A percentile compares a stretch with the other conserved stretches of the same genome.
phyloP scores from a whole-genome alignment of 2,888 invertebrate species.

The Melitaea athalia region DNA sequence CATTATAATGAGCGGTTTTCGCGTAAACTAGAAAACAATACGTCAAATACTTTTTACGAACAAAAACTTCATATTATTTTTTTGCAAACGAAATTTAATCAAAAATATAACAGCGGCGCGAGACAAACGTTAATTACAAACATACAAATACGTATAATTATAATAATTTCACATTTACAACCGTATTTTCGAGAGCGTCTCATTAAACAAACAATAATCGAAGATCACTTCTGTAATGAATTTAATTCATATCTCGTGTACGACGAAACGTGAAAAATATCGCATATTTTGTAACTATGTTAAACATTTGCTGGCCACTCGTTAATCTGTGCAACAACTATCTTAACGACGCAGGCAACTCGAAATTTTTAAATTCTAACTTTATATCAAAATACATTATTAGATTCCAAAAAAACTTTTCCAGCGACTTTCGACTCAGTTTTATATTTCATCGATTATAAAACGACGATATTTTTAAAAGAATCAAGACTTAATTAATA shows the following conservation, averaged over 20 bases:
- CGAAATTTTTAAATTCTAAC: background rate
- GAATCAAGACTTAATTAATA: conserved; percentile 4
- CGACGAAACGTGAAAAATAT: background rate
- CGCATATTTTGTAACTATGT: conserved; percentile 5
- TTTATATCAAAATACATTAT: conserved; percentile 10
- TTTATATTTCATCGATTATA: background rate
- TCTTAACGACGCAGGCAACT: conserved; percentile 13
- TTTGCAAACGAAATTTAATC: conserved; percentile 3
- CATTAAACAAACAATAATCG: background rate
- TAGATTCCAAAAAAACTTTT: background rate
- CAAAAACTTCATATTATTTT: conserved; percentile 1
- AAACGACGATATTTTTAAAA: background rate
- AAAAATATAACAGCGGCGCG: background rate
- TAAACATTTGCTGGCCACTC: background rate
- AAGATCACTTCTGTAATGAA: background rate
- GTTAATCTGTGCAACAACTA: conserved; percentile 24
- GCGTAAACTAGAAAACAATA: too few species aligned
- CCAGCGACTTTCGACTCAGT: background rate
- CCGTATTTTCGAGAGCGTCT: background rate
- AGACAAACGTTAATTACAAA: background rate
- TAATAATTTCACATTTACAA: background rate
- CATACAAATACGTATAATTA: background rate
- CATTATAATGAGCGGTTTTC: too few species aligned
- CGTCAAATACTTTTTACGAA: background rate
- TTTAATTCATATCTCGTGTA: background rate